These are phyloP conservation scores for Sarcophaga caerulescens DNA, from an alignment of 2,888 invertebrate genomes.

Conservation along the genomic window DNA sequence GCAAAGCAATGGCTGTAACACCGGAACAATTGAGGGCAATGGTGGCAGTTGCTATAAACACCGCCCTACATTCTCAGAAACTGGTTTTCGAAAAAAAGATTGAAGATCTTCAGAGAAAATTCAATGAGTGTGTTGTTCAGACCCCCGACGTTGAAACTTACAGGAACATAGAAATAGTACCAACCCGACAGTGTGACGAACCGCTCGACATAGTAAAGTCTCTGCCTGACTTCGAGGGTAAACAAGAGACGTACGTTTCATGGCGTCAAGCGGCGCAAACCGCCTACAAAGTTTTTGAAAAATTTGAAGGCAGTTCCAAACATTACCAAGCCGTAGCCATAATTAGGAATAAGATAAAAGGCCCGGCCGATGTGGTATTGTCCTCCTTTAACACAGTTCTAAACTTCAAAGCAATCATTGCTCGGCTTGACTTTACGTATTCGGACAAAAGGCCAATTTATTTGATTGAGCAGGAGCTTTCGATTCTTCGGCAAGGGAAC, in stretches of 20 bases:
- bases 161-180: not conserved
- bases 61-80: not conserved
- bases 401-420: constrained; percentile 32
- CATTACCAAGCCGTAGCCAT: constrained; percentile 54
- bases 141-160: constrained; percentile 8
- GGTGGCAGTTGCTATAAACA: not conserved
- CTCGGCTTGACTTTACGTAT: constrained; percentile 16
- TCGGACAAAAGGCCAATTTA: constrained; percentile 24
- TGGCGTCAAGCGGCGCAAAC: constrained; percentile 37
- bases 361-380: not conserved
- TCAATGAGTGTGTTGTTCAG: not conserved
- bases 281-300: constrained; percentile 27
- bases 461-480: constrained; percentile 46
- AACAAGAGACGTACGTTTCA: constrained; percentile 23
- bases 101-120: not conserved
- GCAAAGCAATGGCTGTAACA: not conserved
- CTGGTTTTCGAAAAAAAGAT: not conserved
- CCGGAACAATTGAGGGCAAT: not conserved
- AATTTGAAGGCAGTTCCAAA: constrained; percentile 36
- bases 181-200: constrained; percentile 8
- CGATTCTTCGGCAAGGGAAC: constrained; percentile 54
- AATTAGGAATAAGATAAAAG: constrained; percentile 42
- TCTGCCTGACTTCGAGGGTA: constrained; percentile 10
- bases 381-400: constrained; percentile 15
- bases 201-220: not conserved